phyloP scores from a whole-genome alignment of 2,888 invertebrate genomes.

The Hypena proboscidalis region DNA sequence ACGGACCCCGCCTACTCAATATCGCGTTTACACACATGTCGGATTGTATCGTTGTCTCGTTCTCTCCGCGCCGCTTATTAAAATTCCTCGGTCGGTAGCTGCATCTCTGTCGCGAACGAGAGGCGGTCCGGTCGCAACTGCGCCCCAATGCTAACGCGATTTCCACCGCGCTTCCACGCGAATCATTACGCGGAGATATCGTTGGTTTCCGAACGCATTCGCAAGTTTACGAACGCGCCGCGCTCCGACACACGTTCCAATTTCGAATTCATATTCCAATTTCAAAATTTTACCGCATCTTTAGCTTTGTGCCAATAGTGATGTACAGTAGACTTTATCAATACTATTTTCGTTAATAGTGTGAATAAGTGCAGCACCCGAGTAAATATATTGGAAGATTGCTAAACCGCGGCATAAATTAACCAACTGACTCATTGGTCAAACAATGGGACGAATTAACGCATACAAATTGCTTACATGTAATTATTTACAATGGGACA shows the following conservation, averaged over 20 bases:
- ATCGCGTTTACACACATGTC: constrained; percentile 83
- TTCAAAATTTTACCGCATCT: constrained; percentile 40
- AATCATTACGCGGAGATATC: constrained; percentile 68
- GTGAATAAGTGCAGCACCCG: constrained; percentile 44
- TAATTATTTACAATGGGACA: constrained; percentile 32
- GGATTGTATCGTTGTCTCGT: constrained; percentile 75
- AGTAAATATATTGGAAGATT: constrained; percentile 30
- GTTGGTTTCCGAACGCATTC: constrained; percentile 58
- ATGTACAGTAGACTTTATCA: constrained; percentile 37
- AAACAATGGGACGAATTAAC: constrained; percentile 28
- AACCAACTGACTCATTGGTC: constrained; percentile 8
- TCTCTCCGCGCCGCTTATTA: constrained; percentile 83
- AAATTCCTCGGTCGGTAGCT: constrained; percentile 82
- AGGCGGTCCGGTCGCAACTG: constrained; percentile 68
- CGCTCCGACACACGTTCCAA: constrained; percentile 39
- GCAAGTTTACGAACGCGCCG: constrained; percentile 55
- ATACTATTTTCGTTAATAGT: constrained; percentile 48
- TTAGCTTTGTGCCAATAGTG: constrained; percentile 57
- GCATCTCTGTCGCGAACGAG: constrained; percentile 78
- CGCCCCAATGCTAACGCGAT: constrained; percentile 82
- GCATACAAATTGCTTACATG: constrained; percentile 30
- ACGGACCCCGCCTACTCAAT: constrained; percentile 82
- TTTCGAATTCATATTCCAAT: constrained; percentile 40
- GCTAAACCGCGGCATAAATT: constrained; percentile 21
- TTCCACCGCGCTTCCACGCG: constrained; percentile 81